These are phyloP conservation scores for Heteropelma amictum DNA, from an alignment of 2,888 invertebrate genomes.

Conservation along the genomic window DNA sequence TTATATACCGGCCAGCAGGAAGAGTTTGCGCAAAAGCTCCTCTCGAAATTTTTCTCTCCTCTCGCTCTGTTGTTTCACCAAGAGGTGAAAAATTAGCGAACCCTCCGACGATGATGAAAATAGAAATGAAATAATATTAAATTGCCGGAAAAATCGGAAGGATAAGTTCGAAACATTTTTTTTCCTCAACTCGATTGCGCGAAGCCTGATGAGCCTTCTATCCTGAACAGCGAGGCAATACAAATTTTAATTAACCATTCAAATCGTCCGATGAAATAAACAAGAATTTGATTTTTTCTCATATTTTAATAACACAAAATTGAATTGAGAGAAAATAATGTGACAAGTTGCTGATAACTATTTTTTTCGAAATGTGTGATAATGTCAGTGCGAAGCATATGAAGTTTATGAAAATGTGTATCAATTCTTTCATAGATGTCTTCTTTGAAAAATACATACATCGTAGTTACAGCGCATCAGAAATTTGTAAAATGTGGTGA, in stretches of 20 bases:
- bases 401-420: too few relatives aligned
- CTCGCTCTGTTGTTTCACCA: not conserved
- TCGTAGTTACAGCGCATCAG: too few relatives aligned
- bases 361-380: too few relatives aligned
- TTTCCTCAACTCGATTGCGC: too few relatives aligned
- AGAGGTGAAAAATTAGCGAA: not conserved
- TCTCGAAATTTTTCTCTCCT: not conserved
- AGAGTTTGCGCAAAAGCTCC: slow-evolving; percentile 10
- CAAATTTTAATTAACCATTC: too few relatives aligned
- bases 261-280: not conserved
- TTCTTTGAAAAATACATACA: too few relatives aligned
- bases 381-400: too few relatives aligned
- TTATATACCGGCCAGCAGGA: slow-evolving; percentile 63
- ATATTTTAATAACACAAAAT: slow-evolving; percentile 26
- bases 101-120: too few relatives aligned
- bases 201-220: too few relatives aligned
- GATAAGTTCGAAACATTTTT: not conserved
- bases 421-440: too few relatives aligned
- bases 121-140: not conserved
- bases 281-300: not conserved
- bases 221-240: too few relatives aligned
- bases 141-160: not conserved
- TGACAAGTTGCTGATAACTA: too few relatives aligned
- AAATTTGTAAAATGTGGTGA: not conserved
- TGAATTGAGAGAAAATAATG: not conserved